Conservation (phyloP, 2,113 vertebrate genomes). For the Festucalex cinctus region DNA sequence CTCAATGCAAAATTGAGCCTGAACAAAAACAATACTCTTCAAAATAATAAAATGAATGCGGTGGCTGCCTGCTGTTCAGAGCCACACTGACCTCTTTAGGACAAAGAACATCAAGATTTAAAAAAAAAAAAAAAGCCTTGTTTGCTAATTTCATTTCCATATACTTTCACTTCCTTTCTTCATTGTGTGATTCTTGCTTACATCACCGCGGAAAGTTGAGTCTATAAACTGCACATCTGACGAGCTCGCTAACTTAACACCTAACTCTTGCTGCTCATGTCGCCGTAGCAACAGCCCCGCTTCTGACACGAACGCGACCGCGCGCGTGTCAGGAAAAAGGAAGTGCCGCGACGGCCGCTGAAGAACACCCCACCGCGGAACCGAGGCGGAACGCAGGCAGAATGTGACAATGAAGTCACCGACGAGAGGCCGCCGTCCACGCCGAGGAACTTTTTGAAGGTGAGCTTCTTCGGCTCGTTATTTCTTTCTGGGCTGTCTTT, state of each 20-base stretch:
- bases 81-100: background rate
- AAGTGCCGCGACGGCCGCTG: slow-evolving; percentile 61
- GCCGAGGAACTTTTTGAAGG: slow-evolving; percentile 30
- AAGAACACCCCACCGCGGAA: slow-evolving; percentile 70
- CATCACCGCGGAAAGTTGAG: background rate
- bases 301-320: slow-evolving; percentile 4
- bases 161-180: background rate
- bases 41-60: too few species aligned
- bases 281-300: background rate
- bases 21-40: too few species aligned
- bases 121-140: background rate
- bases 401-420: slow-evolving; percentile 37
- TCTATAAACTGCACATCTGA: background rate
- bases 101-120: background rate
- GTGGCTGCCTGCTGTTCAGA: too few species aligned
- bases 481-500: background rate
- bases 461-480: slow-evolving; percentile 7
- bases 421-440: slow-evolving; percentile 17
- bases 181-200: background rate
- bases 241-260: background rate
- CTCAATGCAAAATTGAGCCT: too few species aligned
- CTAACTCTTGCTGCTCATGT: background rate
- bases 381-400: slow-evolving; percentile 43
- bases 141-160: background rate
- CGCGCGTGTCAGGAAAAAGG: slow-evolving; percentile 63